Percentiles rank a stretch among this genome's conserved stretches.
Evolutionary conservation across 2,113 vertebrate genomes (phyloP).

Genomic region (Esox niger): DNA sequence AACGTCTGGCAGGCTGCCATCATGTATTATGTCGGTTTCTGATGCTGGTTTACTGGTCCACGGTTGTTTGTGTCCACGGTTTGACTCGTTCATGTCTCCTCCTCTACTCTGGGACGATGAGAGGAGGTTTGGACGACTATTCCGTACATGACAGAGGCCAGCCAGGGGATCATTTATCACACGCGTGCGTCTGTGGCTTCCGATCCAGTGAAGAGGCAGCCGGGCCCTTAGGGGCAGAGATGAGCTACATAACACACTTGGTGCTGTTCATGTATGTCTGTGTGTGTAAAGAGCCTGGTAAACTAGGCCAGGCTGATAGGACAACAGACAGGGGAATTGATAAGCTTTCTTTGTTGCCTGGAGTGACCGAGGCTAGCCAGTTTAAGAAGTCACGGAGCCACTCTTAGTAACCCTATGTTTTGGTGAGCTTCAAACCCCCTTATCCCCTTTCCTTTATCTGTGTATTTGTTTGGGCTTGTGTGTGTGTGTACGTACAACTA

Average conservation of each 20-base stretch:
- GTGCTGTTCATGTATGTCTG: slow-evolving; percentile 27
- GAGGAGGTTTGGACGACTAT: not conserved
- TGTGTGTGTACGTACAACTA: not conserved
- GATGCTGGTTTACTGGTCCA: too few species aligned
- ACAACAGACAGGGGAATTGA: slow-evolving; percentile 53
- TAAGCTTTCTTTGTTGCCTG: slow-evolving; percentile 62
- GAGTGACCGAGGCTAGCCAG: slow-evolving; percentile 56
- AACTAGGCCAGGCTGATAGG: slow-evolving; percentile 67
- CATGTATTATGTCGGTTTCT: too few species aligned
- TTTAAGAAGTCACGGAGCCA: slow-evolving; percentile 31
- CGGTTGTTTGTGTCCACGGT: too few species aligned
- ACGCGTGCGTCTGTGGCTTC: slow-evolving; percentile 58
- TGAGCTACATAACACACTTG: slow-evolving; percentile 67
- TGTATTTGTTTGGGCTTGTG: not conserved
- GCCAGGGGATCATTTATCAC: slow-evolving; percentile 44
- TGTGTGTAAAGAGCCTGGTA: slow-evolving; percentile 26
- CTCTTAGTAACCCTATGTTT: not conserved
- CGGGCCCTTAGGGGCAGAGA: slow-evolving; percentile 62
- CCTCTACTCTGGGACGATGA: not conserved
- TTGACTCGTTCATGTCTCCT: not conserved
- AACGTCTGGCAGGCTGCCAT: too few species aligned
- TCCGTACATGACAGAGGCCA: slow-evolving; percentile 18
- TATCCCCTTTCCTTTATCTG: not conserved
- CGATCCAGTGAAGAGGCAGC: slow-evolving; percentile 65
- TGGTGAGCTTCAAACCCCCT: not conserved